Base-by-base conservation (phyloP, 2,888 invertebrate species). In the Oxyscelio sp. region DNA sequence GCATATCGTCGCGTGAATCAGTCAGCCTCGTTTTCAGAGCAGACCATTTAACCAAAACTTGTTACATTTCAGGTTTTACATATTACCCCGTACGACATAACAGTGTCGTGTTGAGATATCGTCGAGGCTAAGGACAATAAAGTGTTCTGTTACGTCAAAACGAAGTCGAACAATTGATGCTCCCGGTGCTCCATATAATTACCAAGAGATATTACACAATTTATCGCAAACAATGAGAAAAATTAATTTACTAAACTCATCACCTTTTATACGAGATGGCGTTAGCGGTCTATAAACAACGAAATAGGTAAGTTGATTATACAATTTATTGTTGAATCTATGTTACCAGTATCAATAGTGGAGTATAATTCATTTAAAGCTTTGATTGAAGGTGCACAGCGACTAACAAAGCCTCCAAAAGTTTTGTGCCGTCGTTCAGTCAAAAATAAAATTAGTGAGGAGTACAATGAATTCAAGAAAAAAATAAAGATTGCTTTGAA, bases 21-120 rank as follows among this genome's bases (percentile, higher is more conserved):
- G 68, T 54, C 40, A 70, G 48, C 27, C 56, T 43, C 27, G n/a
- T 68, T 54, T 68, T 11, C 40, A 48, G 70, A 45, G 48, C 45
- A 43, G 8, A 70, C 45, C 48, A 27, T 70, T 70, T 58, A 58
- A 58, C 58, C n/a, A 22, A 70, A 48, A 68, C 50, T 65, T 65
- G 43, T 65, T 68, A 24, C 19, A 52, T 74, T 74, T 43, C 63
- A 74, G 74, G 63, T 63, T 52, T 43, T 63, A 54, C 74, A 63
- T 21, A 54, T 74, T 74, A 74, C 63, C 31, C 54, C 54, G 43
- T 27, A 43, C 52, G 63, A 63, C 74, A 65, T 19, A 65, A 54
- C 45, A 17, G 65, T 56, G 65, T 56, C 74, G 31, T 31, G 54
- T 54, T 75, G 56, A 75, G 48, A 75, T 65, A 65, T 56, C 48